Evolutionary conservation across 2,113 vertebrate species (phyloP).

Genomic region (Microcebus lehilahytsara): DNA sequence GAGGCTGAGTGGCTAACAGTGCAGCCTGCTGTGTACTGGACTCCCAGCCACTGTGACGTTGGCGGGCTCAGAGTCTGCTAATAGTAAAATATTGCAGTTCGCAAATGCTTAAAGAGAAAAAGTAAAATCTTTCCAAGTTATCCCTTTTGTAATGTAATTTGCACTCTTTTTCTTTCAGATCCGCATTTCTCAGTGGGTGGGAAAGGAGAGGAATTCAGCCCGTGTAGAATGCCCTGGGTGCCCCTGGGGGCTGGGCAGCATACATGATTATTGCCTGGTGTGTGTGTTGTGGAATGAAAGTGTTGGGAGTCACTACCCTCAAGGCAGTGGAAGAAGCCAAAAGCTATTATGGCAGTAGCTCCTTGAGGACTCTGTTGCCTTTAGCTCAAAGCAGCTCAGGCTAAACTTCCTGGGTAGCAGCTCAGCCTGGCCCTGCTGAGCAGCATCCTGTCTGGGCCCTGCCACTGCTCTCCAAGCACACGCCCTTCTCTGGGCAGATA

Average conservation of each 20-base stretch:
- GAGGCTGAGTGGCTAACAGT: neutral
- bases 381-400: neutral
- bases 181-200: neutral
- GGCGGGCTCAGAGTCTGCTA: neutral
- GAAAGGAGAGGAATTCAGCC: neutral
- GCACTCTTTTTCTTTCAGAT: neutral
- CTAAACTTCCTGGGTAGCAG: neutral
- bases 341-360: neutral
- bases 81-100: neutral
- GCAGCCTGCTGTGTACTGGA: neutral
- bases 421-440: neutral
- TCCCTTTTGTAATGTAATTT: neutral
- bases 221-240: neutral
- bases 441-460: neutral
- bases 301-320: neutral
- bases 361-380: neutral
- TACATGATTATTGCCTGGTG: neutral
- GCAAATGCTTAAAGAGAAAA: neutral
- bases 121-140: neutral
- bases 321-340: neutral
- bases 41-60: neutral
- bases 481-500: neutral
- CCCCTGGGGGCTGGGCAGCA: fast-evolving
- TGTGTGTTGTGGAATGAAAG: neutral
- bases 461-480: neutral